These are phyloP conservation scores for Perizoma flavofasciatum DNA, from an alignment of 2,888 invertebrate species.

Conservation along the genomic window DNA sequence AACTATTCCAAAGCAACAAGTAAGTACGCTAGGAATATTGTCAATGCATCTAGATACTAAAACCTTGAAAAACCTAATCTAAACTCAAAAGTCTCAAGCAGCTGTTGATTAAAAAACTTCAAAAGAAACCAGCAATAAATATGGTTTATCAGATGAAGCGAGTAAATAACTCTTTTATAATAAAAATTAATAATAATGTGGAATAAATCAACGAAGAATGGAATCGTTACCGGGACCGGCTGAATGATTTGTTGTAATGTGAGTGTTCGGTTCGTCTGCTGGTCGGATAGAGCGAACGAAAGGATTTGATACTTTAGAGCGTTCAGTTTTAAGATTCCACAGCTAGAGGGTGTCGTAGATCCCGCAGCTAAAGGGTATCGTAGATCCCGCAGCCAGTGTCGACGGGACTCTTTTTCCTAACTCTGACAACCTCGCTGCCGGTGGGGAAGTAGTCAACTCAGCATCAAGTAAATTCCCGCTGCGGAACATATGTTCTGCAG, in stretches of 20 bases:
- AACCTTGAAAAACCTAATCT: slow-evolving; percentile 6
- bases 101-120: slow-evolving; percentile 37
- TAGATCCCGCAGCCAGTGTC: too few relatives aligned
- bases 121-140: slow-evolving; percentile 37
- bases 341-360: too few relatives aligned
- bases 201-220: slow-evolving; percentile 83
- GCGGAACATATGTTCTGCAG: too few relatives aligned
- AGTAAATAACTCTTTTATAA: slow-evolving; percentile 50
- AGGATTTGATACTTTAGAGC: slow-evolving; percentile 61
- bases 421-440: too few relatives aligned
- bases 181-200: slow-evolving; percentile 80
- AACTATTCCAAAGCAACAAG: too few relatives aligned
- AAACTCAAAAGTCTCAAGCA: slow-evolving; percentile 30
- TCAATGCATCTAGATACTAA: too few relatives aligned
- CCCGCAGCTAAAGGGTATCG: too few relatives aligned
- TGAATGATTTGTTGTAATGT: slow-evolving; percentile 83
- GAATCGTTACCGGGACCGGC: slow-evolving; percentile 71
- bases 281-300: slow-evolving; percentile 24
- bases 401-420: too few relatives aligned
- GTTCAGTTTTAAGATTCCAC: too few relatives aligned
- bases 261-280: slow-evolving; percentile 69
- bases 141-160: slow-evolving; percentile 38
- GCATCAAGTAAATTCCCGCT: too few relatives aligned
- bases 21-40: too few relatives aligned
- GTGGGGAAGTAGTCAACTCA: too few relatives aligned